Evolutionary conservation across 37 sponge, comb jelly and placozoan species (phyloP).

Genomic region (Theonella swinhoei): DNA sequence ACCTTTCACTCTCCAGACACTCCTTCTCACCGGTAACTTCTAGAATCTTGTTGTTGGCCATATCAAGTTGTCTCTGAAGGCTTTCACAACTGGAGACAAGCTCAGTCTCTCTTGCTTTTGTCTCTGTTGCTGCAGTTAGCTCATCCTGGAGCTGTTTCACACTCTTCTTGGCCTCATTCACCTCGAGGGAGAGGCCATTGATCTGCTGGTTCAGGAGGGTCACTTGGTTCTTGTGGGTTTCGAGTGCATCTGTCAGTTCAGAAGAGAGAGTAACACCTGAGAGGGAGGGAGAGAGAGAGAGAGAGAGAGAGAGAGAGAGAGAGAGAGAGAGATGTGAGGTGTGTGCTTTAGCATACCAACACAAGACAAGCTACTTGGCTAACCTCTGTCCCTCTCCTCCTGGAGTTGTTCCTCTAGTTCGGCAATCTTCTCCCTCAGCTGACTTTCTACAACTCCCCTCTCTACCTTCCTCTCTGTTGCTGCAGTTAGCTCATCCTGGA

Average conservation of each 20-base stretch:
- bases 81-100: not conserved
- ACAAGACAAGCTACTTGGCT: too few relatives aligned
- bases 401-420: not conserved
- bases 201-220: slow-evolving; percentile 33
- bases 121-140: not conserved
- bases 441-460: not conserved
- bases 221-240: slow-evolving; percentile 23
- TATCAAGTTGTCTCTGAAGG: slow-evolving; percentile 1
- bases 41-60: not conserved
- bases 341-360: too few relatives aligned
- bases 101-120: not conserved
- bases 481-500: not conserved
- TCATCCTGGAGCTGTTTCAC: not conserved
- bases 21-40: not conserved
- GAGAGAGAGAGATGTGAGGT: too few relatives aligned
- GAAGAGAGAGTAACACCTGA: slow-evolving; percentile 1
- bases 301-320: too few relatives aligned
- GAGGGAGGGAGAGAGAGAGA: too few relatives aligned
- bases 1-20: not conserved
- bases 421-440: not conserved
- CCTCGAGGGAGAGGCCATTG: not conserved
- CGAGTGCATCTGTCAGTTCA: slow-evolving; percentile 28
- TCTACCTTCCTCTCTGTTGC: not conserved
- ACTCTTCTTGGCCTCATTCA: not conserved
- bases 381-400: not conserved